Base-by-base conservation (phyloP, 1,140 invertebrate species). In the Dreissena rostriformis region DNA sequence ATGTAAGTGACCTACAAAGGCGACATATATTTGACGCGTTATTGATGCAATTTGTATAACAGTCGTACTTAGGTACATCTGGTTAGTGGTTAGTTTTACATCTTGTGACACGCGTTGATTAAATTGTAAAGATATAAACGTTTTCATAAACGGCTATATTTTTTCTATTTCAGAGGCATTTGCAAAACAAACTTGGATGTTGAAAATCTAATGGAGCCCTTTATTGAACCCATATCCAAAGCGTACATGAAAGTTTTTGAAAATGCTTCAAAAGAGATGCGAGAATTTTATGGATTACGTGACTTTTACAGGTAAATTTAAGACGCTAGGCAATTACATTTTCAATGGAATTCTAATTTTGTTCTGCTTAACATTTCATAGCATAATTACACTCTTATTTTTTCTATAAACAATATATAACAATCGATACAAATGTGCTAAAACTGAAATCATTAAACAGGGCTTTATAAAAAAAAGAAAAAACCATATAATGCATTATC, bases 251-350 rank as follows among this genome's bases (percentile, higher is more conserved):
- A 80, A 14, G 66, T 92, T 17, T 90, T 87, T 70, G 57, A 86
- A 73, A 70, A 84, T 14, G 84, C 86, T 15, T 77, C 82, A n/a
- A n/a, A 51, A 61, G 11, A 74, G 26, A 86, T 78, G n/a, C 75
- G 88, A 63, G 91, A 92, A 84, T 92, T 91, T 74, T 92, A 92
- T 85, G 91, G 91, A 15, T 79, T 92, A 7, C 73, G 91, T 57
- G 91, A 92, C 77, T 92, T 91, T 75, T 92, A 92, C 84, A 92
- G 90, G 86, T 91, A 65, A 61, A 39, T 24, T 26, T 29, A 7
- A 29, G 61, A 63, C 24, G 19, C 2, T 5, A 39, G 2, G 2
- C 2, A 39, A 39, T 39, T 5, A 39, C 39, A 39, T n/a, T n/a
- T n/a, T n/a, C n/a, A n/a, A n/a, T n/a, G 8, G 39, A 39, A 5